These are phyloP conservation scores for Melieria crassipennis DNA, from an alignment of 2,888 invertebrate genomes.

Conservation along the genomic window DNA sequence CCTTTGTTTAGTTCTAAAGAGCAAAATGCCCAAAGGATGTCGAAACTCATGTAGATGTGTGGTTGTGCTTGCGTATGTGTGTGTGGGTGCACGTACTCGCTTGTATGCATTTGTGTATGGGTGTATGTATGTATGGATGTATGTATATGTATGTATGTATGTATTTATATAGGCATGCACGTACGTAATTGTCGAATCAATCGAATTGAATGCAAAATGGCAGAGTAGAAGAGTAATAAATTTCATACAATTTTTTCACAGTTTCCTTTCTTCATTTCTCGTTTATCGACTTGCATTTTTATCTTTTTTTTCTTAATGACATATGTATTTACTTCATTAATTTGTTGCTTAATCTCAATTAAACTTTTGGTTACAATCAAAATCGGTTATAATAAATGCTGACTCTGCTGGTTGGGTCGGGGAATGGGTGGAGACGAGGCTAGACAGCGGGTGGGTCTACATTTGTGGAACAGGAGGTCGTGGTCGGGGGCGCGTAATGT, in stretches of 20 bases:
- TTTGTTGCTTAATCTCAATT: not conserved
- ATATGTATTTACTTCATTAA: not conserved
- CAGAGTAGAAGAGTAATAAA: constrained; percentile 4
- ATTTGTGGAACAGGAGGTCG: too few species aligned
- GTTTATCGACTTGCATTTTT: not conserved
- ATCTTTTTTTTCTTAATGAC: not conserved
- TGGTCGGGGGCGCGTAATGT: not conserved
- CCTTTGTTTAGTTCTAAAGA: not conserved
- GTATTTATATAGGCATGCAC: not conserved
- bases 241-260: constrained; percentile 10
- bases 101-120: not conserved
- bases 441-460: too few species aligned
- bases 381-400: too few species aligned
- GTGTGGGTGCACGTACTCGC: not conserved
- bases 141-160: not conserved
- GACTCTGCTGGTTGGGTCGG: too few species aligned
- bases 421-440: too few species aligned
- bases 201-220: constrained; percentile 4
- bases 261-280: not conserved
- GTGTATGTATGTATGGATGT: too few species aligned
- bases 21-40: constrained; percentile 6
- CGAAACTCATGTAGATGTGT: not conserved
- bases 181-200: not conserved
- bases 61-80: constrained; percentile 6
- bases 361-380: too few species aligned